Evolutionary conservation across 2,113 vertebrate genomes (phyloP).

Genomic region (Sclerurus mexicanus): DNA sequence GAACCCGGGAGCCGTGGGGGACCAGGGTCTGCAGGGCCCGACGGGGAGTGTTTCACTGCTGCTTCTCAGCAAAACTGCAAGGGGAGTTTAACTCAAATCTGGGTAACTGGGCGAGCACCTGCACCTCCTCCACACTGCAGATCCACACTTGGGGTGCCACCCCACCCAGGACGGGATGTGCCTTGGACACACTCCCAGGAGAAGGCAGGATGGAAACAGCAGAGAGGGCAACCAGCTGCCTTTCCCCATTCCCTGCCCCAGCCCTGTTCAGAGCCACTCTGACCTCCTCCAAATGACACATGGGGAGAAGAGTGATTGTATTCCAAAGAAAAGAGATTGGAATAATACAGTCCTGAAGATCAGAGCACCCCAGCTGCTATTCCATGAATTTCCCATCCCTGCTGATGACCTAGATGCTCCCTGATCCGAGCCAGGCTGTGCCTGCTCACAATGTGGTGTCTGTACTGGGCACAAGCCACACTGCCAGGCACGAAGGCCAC

Average conservation of each 20-base stretch:
- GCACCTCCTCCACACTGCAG: background rate
- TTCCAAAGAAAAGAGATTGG: background rate
- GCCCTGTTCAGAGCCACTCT: background rate
- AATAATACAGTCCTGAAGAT: background rate
- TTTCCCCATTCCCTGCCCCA: background rate
- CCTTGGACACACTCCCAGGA: background rate
- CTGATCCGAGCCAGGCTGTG: background rate
- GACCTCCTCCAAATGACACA: background rate
- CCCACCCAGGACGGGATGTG: fast-evolving
- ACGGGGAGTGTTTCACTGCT: background rate
- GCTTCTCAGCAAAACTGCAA: background rate
- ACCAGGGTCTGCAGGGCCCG: background rate
- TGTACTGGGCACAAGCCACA: background rate
- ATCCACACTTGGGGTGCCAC: background rate
- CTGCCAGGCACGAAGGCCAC: background rate
- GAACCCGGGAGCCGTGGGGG: background rate
- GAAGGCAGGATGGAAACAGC: background rate
- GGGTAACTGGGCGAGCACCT: background rate
- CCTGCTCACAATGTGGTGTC: background rate
- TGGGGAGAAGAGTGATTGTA: background rate
- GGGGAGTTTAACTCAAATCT: background rate
- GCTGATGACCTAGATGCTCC: conserved; percentile 53
- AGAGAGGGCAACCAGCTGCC: background rate
- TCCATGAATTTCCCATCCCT: background rate
- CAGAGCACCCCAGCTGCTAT: background rate